These are phyloP conservation scores for Quadroppia sp. DNA, from an alignment of 2,888 invertebrate genomes.

Conservation along the genomic window DNA sequence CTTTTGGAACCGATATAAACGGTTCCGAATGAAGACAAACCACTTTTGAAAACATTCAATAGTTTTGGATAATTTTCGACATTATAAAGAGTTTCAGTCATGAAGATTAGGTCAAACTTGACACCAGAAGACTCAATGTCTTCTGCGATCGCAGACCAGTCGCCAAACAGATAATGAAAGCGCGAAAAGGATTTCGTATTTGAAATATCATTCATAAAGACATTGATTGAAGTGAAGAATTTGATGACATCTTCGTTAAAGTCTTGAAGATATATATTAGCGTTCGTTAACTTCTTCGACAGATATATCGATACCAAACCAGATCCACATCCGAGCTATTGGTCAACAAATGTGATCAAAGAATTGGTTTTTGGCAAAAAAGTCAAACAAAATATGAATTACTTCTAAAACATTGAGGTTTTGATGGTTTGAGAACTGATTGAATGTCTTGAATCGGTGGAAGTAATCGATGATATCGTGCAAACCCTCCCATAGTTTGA, in stretches of 20 bases:
- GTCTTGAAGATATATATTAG: slow-evolving; percentile 80
- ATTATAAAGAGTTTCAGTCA: slow-evolving; percentile 87
- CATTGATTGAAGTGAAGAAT: slow-evolving; percentile 75
- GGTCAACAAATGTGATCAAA: not conserved
- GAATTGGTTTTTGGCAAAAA: not conserved
- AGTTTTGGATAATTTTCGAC: slow-evolving; percentile 71
- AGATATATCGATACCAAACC: slow-evolving; percentile 81
- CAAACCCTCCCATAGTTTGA: slow-evolving; percentile 95
- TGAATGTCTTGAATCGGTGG: slow-evolving; percentile 48
- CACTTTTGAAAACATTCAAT: slow-evolving; percentile 62
- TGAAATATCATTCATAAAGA: slow-evolving; percentile 60
- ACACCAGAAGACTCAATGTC: not conserved
- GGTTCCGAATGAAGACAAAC: slow-evolving; percentile 62
- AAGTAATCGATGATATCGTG: slow-evolving; percentile 69
- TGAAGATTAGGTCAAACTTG: slow-evolving; percentile 77
- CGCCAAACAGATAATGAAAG: slow-evolving; percentile 62
- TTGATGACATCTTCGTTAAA: slow-evolving; percentile 84
- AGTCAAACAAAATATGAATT: slow-evolving; percentile 37
- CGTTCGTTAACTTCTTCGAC: slow-evolving; percentile 60
- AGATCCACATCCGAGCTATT: slow-evolving; percentile 77
- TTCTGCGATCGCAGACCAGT: slow-evolving; percentile 61
- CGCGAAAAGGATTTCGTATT: not conserved
- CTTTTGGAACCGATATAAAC: slow-evolving; percentile 78
- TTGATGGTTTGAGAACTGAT: not conserved
- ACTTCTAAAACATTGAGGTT: slow-evolving; percentile 64